Base-by-base conservation (phyloP, 1,140 invertebrate genomes). In the Spodoptera frugiperda region DNA sequence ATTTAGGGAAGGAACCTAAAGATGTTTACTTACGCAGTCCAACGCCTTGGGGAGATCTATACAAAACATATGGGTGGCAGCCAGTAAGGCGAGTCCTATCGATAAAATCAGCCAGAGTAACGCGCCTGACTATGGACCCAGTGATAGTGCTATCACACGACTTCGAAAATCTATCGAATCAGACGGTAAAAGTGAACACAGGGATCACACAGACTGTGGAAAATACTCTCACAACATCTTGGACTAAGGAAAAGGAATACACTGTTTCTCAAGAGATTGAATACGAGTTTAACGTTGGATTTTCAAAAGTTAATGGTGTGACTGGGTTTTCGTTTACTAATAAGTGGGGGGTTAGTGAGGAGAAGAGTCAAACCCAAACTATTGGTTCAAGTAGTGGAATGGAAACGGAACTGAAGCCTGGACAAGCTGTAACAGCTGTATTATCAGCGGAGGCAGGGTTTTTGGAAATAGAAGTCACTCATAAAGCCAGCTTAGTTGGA, bases 41-140 rank as follows among this genome's bases (percentile, higher is more conserved):
- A 3, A 90, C 89, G 25, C 87, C 88, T 3, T 91, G 89, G 88
- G 85, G 83, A 3, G 89, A 91, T 73, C 67, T 91, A 51, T 91
- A 88, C 51, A 85, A 87, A 71, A 86, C 25, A 15, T 87, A 91
- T n/a, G 78, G 85, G 21, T 92, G 88, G 87, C 86, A 91, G 70
- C 78, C 86, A 79, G 84, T 91, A 0, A 78, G 78, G 0, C 85
- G 80, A 73, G 72, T 88, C 0, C n/a, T 91, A 30, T 77, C 78
- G 6, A 82, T 91, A 10, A 89, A 91, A 85, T 89, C 86, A 5
- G 87, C 79, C 4, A 81, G n/a, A 74, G n/a, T 91, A 17, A 87
- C 82, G 49, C 65, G 48, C 19, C 77, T 85, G 10, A 80, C 65
- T 1, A 82, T 81, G 8, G 79, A 85, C 21, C 84, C 87, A 0